Percentiles rank a stretch among this genome's conserved stretches.
These are phyloP conservation scores for Bombus consobrinus DNA, from an alignment of 1,140 invertebrate species.

Conservation along the genomic window DNA sequence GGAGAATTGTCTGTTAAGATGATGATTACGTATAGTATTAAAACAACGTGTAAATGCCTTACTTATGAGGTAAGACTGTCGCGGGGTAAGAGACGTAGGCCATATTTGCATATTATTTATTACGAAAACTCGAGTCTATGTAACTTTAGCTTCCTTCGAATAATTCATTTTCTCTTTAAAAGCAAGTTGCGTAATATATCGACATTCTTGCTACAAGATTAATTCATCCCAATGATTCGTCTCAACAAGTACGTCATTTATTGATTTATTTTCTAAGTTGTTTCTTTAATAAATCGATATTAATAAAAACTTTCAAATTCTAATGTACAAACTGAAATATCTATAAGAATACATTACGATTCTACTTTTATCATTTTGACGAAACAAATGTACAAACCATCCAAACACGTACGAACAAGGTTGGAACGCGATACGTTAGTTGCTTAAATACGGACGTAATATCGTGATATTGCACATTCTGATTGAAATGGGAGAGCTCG, in stretches of 20 bases:
- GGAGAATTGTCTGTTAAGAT: background rate
- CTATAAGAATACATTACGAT: background rate
- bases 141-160: background rate
- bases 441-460: background rate
- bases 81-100: background rate
- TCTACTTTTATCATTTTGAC: background rate
- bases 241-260: background rate
- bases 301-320: background rate
- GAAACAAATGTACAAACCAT: background rate
- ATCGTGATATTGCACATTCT: background rate
- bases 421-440: background rate
- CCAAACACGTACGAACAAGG: accelerated
- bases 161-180: background rate
- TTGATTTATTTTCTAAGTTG: accelerated
- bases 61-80: background rate
- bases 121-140: background rate
- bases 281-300: background rate
- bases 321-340: background rate
- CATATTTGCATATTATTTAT: conserved; percentile 17
- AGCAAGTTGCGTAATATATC: background rate
- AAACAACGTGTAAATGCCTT: background rate
- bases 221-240: background rate
- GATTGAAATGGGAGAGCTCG: background rate
- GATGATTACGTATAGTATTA: too few species aligned
- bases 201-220: background rate